Conservation (phyloP, 2,797 vertebrate species). For the Bufotes viridis region DNA sequence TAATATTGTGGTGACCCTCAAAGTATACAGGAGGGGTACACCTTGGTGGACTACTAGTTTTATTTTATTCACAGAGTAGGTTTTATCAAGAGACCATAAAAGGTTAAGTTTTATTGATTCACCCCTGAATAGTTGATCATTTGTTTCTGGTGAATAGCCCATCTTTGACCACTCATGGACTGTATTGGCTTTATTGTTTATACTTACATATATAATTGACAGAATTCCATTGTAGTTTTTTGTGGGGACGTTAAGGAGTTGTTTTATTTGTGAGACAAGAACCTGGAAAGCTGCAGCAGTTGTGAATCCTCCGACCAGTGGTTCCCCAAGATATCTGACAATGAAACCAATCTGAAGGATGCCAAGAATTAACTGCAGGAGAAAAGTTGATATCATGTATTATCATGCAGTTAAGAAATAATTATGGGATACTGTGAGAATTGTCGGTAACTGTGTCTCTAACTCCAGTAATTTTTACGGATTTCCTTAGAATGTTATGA, state of each 20-base stretch:
- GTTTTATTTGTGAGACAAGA: constrained; percentile 84
- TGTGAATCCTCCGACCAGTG: constrained; percentile 85
- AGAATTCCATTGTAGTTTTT: constrained; percentile 81
- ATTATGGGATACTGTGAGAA: not conserved
- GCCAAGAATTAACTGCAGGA: constrained; percentile 78
- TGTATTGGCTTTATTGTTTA: not conserved
- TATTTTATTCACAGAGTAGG: too few relatives aligned
- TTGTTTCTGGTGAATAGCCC: too few relatives aligned
- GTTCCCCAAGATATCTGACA: constrained; percentile 84
- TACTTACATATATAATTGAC: constrained; percentile 84
- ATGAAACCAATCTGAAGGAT: constrained; percentile 84
- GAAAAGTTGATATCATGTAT: constrained; percentile 15
- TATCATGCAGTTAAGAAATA: not conserved
- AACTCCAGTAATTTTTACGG: not conserved
- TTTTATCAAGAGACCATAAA: too few relatives aligned
- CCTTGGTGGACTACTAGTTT: too few relatives aligned
- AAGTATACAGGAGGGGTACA: too few relatives aligned
- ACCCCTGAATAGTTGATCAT: too few relatives aligned
- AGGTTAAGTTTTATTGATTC: too few relatives aligned
- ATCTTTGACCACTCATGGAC: too few relatives aligned
- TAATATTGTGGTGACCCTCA: too few relatives aligned
- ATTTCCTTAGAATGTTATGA: too few relatives aligned
- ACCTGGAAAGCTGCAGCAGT: constrained; percentile 87
- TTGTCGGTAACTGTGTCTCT: not conserved
- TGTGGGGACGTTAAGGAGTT: constrained; percentile 81